Conservation (phyloP, 2,888 invertebrate species). For the Scrobipalpa atriplicella region DNA sequence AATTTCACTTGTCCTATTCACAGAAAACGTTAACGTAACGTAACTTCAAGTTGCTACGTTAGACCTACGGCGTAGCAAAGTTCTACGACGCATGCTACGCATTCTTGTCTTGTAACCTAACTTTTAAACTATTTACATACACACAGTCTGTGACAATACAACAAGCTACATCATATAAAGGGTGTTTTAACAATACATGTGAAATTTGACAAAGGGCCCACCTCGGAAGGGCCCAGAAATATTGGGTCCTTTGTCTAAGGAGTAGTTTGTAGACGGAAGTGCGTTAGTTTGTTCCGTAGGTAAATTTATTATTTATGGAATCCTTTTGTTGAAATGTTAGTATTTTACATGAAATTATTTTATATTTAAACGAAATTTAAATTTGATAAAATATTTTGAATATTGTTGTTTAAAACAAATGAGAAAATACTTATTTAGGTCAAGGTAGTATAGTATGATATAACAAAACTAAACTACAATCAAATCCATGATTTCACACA, state of each 20-base stretch:
- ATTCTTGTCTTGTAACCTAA: no score
- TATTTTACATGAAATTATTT: no score
- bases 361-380: no score
- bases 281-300: conserved; percentile 23
- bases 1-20: background rate
- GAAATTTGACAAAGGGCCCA: conserved; percentile 22
- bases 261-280: conserved; percentile 19
- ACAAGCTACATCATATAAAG: background rate
- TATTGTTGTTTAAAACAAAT: no score
- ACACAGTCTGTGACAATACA: background rate
- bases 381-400: no score
- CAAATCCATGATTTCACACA: conserved; percentile 4
- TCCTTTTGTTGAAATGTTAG: conserved; percentile 10
- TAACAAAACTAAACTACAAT: background rate
- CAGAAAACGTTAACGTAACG: background rate
- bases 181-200: conserved; percentile 6
- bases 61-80: conserved; percentile 3
- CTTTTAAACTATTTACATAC: conserved; percentile 5
- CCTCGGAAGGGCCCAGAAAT: conserved; percentile 36
- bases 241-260: conserved; percentile 32
- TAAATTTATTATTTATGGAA: conserved; percentile 15
- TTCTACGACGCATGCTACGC: background rate
- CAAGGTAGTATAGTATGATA: background rate
- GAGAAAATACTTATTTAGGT: no score
- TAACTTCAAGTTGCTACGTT: background rate